phyloP scores from a whole-genome alignment of 2,113 vertebrate genomes.

The Phaethornis superciliosus region DNA sequence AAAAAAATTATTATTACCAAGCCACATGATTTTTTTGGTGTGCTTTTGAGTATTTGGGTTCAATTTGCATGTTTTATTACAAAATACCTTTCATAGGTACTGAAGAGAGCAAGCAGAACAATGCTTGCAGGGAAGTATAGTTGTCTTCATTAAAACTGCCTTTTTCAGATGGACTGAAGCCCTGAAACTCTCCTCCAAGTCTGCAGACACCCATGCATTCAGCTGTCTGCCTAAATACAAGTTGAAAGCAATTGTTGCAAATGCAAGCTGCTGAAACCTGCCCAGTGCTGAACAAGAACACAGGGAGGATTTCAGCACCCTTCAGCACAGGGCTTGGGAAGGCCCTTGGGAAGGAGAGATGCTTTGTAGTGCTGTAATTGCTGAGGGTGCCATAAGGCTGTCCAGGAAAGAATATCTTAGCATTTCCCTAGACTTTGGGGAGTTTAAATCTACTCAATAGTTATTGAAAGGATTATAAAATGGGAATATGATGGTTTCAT shows the following conservation, averaged over 20 bases:
- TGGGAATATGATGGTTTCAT: background rate
- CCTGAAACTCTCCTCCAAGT: background rate
- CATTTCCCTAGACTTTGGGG: background rate
- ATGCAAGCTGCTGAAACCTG: background rate
- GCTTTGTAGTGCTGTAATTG: background rate
- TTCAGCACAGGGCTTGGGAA: background rate
- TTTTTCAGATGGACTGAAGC: background rate
- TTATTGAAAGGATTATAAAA: background rate
- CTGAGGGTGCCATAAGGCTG: background rate
- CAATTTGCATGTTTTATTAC: background rate
- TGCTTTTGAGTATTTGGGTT: background rate
- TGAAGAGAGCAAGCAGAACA: background rate
- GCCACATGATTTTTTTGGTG: background rate
- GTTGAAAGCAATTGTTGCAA: background rate
- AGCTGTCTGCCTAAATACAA: background rate
- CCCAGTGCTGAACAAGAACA: background rate
- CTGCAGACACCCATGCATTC: background rate
- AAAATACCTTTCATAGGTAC: too few relatives aligned
- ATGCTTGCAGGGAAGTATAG: accelerated
- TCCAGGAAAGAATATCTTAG: background rate
- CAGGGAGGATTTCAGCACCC: background rate
- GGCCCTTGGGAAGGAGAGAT: background rate
- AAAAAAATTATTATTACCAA: too few relatives aligned
- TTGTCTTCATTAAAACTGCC: background rate
- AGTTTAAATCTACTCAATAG: background rate